Evolutionary conservation across 2,888 invertebrate genomes (phyloP), one percentile per base, ranked within the genome.

Genomic region (Phyto melanocephala): DNA sequence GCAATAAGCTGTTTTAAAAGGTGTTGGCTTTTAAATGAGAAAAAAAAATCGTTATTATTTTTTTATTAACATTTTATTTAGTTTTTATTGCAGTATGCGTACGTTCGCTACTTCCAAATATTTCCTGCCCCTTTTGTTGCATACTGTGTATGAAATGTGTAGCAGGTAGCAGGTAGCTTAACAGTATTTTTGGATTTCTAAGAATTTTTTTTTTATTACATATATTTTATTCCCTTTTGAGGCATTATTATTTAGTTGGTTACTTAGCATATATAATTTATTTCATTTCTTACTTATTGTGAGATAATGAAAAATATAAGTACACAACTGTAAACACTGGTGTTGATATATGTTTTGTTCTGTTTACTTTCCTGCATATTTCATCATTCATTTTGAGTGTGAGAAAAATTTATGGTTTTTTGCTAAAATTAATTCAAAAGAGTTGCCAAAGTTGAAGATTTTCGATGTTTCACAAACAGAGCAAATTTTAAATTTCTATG

Each of bases 231-330:
- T 6, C 7, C 37, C 11, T 47, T 2, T 47, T 20, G 24, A 52
- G 13, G 6, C 7, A 52, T 52, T 52, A 11, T n/a, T 52, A 52
- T n/a, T 52, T 17, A 47, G 47, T 47, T 20, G 22, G 10, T 47
- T 47, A 11, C 22, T 54, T 28, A 15, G 15, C n/a, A 28, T 54
- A 28, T 54, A 54, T 28, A 54, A 54, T 54, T 54, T 54, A 54
- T 54, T 54, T 28, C 15, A 54, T 54, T n/a, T 28, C 2, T 28
- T 54, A 28, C 7, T 28, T 54, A 28, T 54, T n/a, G 28, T 54
- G 15, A 54, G 28, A 54, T 54, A 54, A 54, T 54, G 52, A 54
- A 54, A 54, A 54, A 54, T 42, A 28, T 24, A 28, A 28, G n/a
- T n/a, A 52, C 1, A n/a, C 7, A 2, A 5, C 24, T 13, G 4